These are phyloP conservation scores for Edolisoma coerulescens DNA, from an alignment of 2,113 vertebrate genomes.

Conservation along the genomic window DNA sequence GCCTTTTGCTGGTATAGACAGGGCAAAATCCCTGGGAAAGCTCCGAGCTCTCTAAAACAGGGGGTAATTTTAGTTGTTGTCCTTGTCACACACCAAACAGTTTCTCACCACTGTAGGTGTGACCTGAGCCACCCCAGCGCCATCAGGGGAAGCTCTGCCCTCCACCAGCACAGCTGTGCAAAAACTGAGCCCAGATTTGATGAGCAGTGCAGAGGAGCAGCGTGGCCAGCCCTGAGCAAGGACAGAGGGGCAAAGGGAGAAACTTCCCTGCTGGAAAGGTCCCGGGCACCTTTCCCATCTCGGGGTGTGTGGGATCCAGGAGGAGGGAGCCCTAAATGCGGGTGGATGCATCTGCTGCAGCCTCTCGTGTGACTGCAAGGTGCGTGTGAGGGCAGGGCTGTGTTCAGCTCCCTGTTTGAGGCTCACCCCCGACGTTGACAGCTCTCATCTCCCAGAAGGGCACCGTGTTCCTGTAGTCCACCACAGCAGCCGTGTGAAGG, in stretches of 20 bases:
- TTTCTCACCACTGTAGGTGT: background rate
- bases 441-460: background rate
- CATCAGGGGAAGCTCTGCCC: background rate
- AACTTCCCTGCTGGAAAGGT: rapidly evolving
- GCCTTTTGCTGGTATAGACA: background rate
- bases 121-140: background rate
- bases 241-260: background rate
- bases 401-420: rapidly evolving
- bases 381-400: background rate
- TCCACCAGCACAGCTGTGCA: background rate
- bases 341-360: rapidly evolving
- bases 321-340: rapidly evolving
- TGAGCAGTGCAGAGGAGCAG: background rate
- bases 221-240: background rate
- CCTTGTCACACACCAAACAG: background rate
- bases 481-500: background rate
- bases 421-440: background rate
- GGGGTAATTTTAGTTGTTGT: background rate
- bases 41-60: background rate
- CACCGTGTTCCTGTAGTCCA: background rate
- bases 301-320: rapidly evolving
- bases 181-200: background rate
- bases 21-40: background rate
- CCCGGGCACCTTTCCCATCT: background rate
- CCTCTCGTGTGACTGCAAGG: background rate